phyloP scores from a whole-genome alignment of 1,140 invertebrate genomes.

The Matsumurasca onukii region DNA sequence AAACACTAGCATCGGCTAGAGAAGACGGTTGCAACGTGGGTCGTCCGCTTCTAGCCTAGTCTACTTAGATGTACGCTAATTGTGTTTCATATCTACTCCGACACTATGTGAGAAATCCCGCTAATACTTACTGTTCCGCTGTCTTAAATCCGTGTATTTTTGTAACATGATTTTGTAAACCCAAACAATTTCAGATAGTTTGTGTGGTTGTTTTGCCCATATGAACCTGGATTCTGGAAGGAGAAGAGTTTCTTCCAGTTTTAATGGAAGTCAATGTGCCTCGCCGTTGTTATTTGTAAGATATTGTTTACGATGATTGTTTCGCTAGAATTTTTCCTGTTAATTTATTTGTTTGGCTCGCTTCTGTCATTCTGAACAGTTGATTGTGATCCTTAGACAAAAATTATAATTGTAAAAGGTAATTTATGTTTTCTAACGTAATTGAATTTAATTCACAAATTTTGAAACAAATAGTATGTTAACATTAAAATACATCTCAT shows the following conservation, averaged over 20 bases:
- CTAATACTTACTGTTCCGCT: not conserved
- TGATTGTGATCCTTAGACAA: no score
- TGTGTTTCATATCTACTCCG: slow-evolving; percentile 8
- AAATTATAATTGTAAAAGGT: no score
- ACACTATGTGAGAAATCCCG: slow-evolving; percentile 11
- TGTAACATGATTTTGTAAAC: slow-evolving; percentile 28
- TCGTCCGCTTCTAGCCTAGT: slow-evolving; percentile 14
- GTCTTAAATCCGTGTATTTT: slow-evolving; percentile 30
- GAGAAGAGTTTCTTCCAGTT: slow-evolving; percentile 27
- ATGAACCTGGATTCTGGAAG: slow-evolving; percentile 21
- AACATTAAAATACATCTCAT: no score
- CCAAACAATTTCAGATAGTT: not conserved
- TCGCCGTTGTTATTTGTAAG: slow-evolving; percentile 17
- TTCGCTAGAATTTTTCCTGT: slow-evolving; percentile 12
- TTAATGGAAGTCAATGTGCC: slow-evolving; percentile 29
- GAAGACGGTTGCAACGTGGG: no score
- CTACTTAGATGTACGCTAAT: slow-evolving; percentile 10
- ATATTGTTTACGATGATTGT: slow-evolving; percentile 18
- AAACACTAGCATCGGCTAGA: no score
- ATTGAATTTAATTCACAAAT: no score
- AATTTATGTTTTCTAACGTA: no score
- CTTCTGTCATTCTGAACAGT: not conserved
- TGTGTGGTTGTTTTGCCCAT: slow-evolving; percentile 25
- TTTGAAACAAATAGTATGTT: no score
- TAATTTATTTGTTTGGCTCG: no score